Base-by-base conservation (phyloP, 53 echinoderm and acorn worm species). In the Echinarachnius parma region DNA sequence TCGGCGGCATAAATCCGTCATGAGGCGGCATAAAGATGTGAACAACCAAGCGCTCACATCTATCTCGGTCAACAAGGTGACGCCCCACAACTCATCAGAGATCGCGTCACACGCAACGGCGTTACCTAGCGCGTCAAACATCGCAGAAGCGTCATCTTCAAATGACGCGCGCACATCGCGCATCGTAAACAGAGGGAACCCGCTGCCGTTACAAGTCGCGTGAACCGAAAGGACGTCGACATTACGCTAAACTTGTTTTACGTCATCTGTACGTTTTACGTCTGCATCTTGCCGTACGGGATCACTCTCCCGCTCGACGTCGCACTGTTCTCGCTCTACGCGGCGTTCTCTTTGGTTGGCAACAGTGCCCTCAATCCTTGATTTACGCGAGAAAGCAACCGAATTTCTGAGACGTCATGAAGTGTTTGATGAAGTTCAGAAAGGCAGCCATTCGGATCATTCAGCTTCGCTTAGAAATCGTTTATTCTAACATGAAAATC, bases 331-430 rank as follows among this genome's bases (percentile, higher is more conserved):
- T n/a, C n/a, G n/a, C n/a, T n/a, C n/a, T n/a, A n/a, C n/a, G 70
- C 70, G 10, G 70, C 53, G 3, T 1, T 53, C 22, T 21, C 53
- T 20, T 53, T 69, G 22, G 70, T 69, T 15, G 21, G 24, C 3
- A 69, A 69, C 23, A 53, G 70, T 34, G 70, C 70, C 34, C 8
- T 69, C 5, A 69, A 69, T 53, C 70, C 3, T 53, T 69, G 53
- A 69, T 69, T 14, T 69, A 69, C 35, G 70, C 70, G 14, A 69
- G 53, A 20, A 69, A 69, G 70, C 70, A 69, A 16, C 70, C 70
- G 1, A 16, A 52, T 23, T 69, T 69, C 24, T 31, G 34, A 1
- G 70, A 53, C 7, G 70, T 69, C 4, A 9, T n/a, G 8, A 69
- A 11, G 35, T 69, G 70, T 18, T 33, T 69, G 19, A 21, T 53